Base-by-base conservation (phyloP, 2,797 vertebrate genomes). In the Glossophaga mutica region DNA sequence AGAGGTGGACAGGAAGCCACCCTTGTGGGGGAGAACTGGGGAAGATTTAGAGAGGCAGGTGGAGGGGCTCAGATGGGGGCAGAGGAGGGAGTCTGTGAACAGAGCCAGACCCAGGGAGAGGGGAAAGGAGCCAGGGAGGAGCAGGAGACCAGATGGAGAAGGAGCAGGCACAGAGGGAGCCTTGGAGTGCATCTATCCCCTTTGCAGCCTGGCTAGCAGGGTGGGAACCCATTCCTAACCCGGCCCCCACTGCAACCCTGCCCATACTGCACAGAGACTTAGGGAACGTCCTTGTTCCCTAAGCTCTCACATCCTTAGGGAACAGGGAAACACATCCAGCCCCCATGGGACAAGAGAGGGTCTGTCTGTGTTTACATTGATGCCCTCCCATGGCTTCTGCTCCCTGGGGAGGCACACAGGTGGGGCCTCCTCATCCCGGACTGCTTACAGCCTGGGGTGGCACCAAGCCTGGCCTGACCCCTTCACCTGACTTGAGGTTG, bases 281-380 rank as follows among this genome's bases (percentile, higher is more conserved):
- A 0, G 57, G 73, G n/a, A n/a, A n/a, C n/a, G n/a, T n/a, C n/a
- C n/a, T n/a, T n/a, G n/a, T n/a, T n/a, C n/a, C n/a, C n/a, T n/a
- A n/a, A n/a, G n/a, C n/a, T n/a, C n/a, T n/a, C n/a, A n/a, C n/a
- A n/a, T n/a, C n/a, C n/a, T n/a, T n/a, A n/a, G n/a, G n/a, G n/a
- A n/a, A n/a, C n/a, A n/a, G n/a, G n/a, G n/a, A n/a, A n/a, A n/a
- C n/a, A n/a, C n/a, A n/a, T 82, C 93, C 82, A 9, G 29, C 74
- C 82, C 87, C 77, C 39, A 37, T 0, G 85, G 93, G 96, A 90
- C 55, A 1, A 7, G 42, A 82, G 48, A 91, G 73, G 32, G 79
- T 55, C 57, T 65, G 88, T 39, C 19, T n/a, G 42, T 95, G 94
- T 97, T 96, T 95, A 95, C 26, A 0, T 39, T 19, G 24, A 55